Evolutionary conservation across 2,888 invertebrate species (phyloP).

Genomic region (Volucella inanis): DNA sequence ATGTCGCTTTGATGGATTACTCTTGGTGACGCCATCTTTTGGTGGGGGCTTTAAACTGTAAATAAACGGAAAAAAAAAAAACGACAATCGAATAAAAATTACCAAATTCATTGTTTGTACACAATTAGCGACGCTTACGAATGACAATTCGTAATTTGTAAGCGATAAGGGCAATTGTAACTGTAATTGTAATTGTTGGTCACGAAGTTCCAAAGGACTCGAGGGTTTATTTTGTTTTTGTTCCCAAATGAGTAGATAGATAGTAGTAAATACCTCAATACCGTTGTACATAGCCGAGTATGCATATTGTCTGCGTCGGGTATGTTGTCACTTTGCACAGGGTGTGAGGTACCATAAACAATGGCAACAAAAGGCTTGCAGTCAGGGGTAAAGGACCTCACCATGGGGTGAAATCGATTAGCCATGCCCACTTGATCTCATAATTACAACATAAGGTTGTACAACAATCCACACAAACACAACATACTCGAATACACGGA

Average conservation of each 20-base stretch:
- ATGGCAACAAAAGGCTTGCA: constrained; percentile 58
- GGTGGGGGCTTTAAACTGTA: constrained; percentile 96
- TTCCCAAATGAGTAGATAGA: constrained; percentile 7
- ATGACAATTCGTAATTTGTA: constrained; percentile 34
- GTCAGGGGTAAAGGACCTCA: constrained; percentile 65
- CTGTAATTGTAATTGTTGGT: constrained; percentile 43
- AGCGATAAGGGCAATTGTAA: constrained; percentile 15
- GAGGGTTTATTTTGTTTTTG: constrained; percentile 16
- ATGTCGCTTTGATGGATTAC: constrained; percentile 99
- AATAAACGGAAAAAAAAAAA: constrained; percentile 77
- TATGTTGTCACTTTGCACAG: constrained; percentile 39
- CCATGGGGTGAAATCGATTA: constrained; percentile 80
- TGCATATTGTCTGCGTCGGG: constrained; percentile 45
- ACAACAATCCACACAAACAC: constrained; percentile 34
- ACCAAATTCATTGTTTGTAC: constrained; percentile 39
- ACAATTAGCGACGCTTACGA: constrained; percentile 49
- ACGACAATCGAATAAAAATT: constrained; percentile 9
- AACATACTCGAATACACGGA: constrained; percentile 21
- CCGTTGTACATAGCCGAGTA: background rate
- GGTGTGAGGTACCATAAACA: constrained; percentile 72
- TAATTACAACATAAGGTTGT: constrained; percentile 78
- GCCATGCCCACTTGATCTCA: constrained; percentile 82
- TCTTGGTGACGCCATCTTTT: constrained; percentile 97
- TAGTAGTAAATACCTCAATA: background rate
- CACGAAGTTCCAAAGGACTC: constrained; percentile 39